Conservation (phyloP, 2,113 vertebrate species). For the Numida meleagris region DNA sequence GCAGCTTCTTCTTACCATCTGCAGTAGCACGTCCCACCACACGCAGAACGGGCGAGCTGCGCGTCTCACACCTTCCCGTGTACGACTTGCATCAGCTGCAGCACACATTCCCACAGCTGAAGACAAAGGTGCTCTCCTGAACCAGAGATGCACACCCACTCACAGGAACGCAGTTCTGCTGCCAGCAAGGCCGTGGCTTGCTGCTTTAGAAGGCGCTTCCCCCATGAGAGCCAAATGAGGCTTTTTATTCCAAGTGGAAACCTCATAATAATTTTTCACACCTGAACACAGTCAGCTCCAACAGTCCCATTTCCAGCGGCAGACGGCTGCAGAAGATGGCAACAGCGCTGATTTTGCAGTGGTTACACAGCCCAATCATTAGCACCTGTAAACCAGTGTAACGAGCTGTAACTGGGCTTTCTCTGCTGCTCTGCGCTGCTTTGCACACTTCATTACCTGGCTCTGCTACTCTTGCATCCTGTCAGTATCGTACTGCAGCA, state of each 20-base stretch:
- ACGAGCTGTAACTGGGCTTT: background rate
- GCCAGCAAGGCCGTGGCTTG: constrained; percentile 4
- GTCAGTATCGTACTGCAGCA: fast-evolving
- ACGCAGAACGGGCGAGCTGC: background rate
- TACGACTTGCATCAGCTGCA: background rate
- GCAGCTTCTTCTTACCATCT: background rate
- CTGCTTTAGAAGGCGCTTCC: background rate
- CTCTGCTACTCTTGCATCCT: background rate
- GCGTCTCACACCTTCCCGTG: fast-evolving
- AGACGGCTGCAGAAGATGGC: background rate
- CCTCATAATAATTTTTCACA: background rate
- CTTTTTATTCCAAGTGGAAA: background rate
- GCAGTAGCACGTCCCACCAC: background rate
- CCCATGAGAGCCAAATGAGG: background rate
- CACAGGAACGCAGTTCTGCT: background rate
- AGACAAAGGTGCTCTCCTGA: background rate
- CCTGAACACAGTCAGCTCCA: background rate
- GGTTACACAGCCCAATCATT: background rate
- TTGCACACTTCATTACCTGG: background rate
- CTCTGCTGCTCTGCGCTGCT: background rate
- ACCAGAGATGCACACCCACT: background rate
- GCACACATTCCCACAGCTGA: no score
- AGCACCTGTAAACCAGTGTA: background rate
- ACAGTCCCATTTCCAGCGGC: background rate
- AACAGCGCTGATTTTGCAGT: background rate